phyloP scores from a whole-genome alignment of 2,797 vertebrate genomes.

The Moxostoma hubbsi region DNA sequence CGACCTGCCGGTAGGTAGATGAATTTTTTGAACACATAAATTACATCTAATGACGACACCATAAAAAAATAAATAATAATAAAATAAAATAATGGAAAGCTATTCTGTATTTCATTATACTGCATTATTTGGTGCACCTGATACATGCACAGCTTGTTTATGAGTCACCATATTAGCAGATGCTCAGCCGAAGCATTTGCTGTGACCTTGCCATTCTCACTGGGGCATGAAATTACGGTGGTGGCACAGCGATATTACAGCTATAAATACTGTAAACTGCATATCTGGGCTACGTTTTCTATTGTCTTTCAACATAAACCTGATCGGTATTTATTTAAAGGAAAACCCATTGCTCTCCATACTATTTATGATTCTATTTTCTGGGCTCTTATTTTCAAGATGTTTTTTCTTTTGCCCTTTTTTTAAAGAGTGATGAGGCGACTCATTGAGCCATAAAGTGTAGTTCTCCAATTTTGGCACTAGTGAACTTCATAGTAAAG shows the following conservation, averaged over 20 bases:
- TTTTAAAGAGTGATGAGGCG: constrained; percentile 76
- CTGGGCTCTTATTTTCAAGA: constrained; percentile 76
- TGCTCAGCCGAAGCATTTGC: constrained; percentile 99
- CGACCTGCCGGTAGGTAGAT: constrained; percentile 95
- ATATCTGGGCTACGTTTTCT: constrained; percentile 99
- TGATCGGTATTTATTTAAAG: constrained; percentile 99
- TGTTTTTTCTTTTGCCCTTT: constrained; percentile 65
- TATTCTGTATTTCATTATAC: constrained; percentile 99
- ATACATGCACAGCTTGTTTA: constrained; percentile 99
- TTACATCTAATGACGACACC: constrained; percentile 99
- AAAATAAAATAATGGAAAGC: constrained; percentile 95
- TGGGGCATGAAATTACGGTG: constrained; percentile 99
- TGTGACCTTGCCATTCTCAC: constrained; percentile 99
- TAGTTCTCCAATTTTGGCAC: constrained; percentile 80
- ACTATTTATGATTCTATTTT: constrained; percentile 98
- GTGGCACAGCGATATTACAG: constrained; percentile 99
- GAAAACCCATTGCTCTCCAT: constrained; percentile 99
- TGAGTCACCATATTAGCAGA: constrained; percentile 99
- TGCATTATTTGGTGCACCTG: constrained; percentile 99
- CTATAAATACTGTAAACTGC: constrained; percentile 99
- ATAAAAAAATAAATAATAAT: constrained; percentile 76
- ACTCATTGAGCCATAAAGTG: constrained; percentile 76
- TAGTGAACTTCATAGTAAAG: constrained; percentile 81
- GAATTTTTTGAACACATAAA: constrained; percentile 97
- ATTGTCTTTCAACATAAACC: constrained; percentile 99